Base-by-base conservation (phyloP, 2,888 invertebrate species). In the Vesta saturnalis region DNA sequence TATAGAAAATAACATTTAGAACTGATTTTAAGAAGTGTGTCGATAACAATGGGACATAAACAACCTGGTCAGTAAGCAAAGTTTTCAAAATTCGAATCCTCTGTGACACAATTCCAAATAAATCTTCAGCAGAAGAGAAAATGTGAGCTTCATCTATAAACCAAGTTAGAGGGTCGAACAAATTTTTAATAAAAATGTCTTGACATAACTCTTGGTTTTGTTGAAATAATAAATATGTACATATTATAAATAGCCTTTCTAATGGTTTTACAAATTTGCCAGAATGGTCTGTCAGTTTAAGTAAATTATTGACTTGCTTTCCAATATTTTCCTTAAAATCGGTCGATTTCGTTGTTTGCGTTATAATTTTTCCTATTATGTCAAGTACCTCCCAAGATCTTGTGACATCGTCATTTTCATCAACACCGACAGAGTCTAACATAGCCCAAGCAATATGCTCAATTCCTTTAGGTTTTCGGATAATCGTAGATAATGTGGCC, bases 321-420 rank as follows among this genome's bases (percentile, higher is more conserved):
- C 85, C 85, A 62, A 89, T 86, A 73, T 87, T 87, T 49, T 75
- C 74, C n/a, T 88, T 83, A 80, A 90, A 91, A 60, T 86, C 84
- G 43, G 81, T 80, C 30, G 85, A 83, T 54, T 87, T 87, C 74
- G 88, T 87, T 73, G 85, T 86, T 23, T 85, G 85, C 64, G 89
- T 83, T 65, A 92, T 85, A 64, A 94, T 85, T 82, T 88, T 89
- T 57, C 89, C 88, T 67, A 92, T 86, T 74, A 89, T 85, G 65
- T 92, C 89, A 75, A 91, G 85, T 80, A 89, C 89, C 76, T 87
- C 86, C 92, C 92, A 92, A 75, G 90, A 88, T 74, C 84, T 83
- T 0, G 89, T 88, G 15, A 85, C 84, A 74, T 91, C 83, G 30
- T 70, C 69, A 2, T 55, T 21, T 47, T 73, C 73, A 39, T 74